Conservation (phyloP, 2,113 vertebrate species). For the Pelvicachromis taeniatus region DNA sequence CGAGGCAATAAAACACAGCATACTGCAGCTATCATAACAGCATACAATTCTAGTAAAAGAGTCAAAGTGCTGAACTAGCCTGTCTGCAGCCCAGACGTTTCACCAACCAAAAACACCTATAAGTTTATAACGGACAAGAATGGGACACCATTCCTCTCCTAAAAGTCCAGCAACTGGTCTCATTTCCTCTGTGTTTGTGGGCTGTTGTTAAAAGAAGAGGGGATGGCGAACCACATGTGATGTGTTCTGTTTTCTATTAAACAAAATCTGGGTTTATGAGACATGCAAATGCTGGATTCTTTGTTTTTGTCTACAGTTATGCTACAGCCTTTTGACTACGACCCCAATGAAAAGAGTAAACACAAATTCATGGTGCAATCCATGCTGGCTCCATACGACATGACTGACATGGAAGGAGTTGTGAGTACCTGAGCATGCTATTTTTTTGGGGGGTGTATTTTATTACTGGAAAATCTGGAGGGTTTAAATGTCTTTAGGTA, state of each 20-base stretch:
- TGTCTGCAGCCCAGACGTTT: background rate
- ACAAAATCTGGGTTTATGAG: background rate
- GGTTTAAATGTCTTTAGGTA: background rate
- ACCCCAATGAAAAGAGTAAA: conserved; percentile 97
- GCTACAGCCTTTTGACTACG: conserved; percentile 96
- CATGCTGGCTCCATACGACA: conserved; percentile 86
- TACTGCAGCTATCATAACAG: background rate
- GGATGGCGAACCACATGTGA: background rate
- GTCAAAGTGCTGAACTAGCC: background rate
- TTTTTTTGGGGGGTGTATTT: background rate
- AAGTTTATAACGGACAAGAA: background rate
- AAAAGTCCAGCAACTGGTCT: background rate
- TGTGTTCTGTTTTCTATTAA: background rate
- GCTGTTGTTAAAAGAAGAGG: background rate
- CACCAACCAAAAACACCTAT: background rate
- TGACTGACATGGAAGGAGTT: conserved; percentile 92
- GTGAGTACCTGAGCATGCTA: conserved; percentile 72
- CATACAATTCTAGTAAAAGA: background rate
- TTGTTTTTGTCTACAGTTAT: conserved; percentile 82
- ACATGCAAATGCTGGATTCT: background rate
- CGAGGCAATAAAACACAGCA: background rate
- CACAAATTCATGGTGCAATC: conserved; percentile 99
- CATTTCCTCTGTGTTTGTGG: background rate
- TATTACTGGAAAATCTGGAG: background rate
- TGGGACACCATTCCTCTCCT: background rate